Evolutionary conservation across 2,797 vertebrate species (phyloP), one percentile per base, ranked within the genome.

Genomic region (Craterocephalus amniculus): DNA sequence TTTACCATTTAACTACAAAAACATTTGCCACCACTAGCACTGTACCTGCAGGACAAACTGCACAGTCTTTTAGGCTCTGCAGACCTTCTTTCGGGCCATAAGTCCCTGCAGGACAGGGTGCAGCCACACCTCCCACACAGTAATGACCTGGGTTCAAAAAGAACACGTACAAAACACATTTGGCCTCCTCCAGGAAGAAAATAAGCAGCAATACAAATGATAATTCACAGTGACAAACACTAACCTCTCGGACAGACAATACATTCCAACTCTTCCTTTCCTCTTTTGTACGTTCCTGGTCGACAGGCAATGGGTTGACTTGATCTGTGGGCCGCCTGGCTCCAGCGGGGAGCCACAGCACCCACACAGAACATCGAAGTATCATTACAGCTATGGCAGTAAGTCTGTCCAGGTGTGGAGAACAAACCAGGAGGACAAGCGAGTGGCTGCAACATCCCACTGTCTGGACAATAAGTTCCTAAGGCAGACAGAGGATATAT

Each of bases 41-140:
- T 62, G 6, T 88, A 97, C 96, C 96, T 93, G 95, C 91, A 67
- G 94, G 93, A 81, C 87, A 95, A 0, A 87, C 90, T 57, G 89
- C 88, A 67, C 93, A 95, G 78, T 94, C 92, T 58, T 75, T 93
- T 72, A 89, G 74, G 59, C 84, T 83, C 60, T 81, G 88, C 34
- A 89, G 49, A 61, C 92, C 94, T 67, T 94, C 93, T 76, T 87
- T 92, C 31, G 85, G 58, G 20, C 94, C 91, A 70, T 93, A 97
- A 48, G 84, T 96, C 72, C 95, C 94, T 31, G 91, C 89, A 58
- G 93, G 95, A 83, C 96, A 96, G 0, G 89, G 92, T 18, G 83
- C 32, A 13, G 85, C 74, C 8, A 87, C 72, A 43, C 91, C 92
- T 63, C 87, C 89, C 18, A 89, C 80, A 72, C 94, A 96, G 83